Evolutionary conservation across 2,888 invertebrate species (phyloP).

Genomic region (Amphipoea oculea): DNA sequence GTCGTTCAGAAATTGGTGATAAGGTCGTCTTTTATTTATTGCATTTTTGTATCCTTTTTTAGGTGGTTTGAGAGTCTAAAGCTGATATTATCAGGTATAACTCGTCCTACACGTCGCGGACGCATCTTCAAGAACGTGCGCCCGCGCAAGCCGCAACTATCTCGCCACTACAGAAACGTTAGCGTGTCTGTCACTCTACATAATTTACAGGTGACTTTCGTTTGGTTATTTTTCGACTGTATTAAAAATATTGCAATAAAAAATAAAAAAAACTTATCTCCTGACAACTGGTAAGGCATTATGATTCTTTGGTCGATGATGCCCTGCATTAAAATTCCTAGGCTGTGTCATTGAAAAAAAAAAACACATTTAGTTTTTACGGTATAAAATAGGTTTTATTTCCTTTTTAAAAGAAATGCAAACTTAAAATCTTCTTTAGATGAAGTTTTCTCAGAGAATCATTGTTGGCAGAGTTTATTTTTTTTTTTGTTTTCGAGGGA

Average conservation of each 20-base stretch:
- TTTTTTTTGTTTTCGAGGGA: too few species aligned
- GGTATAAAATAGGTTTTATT: neutral
- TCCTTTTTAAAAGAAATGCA: neutral
- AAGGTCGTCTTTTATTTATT: neutral
- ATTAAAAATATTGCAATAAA: too few species aligned
- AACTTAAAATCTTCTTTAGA: neutral
- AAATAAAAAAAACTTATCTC: too few species aligned
- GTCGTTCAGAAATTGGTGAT: neutral
- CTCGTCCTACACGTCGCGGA: slow-evolving; percentile 98
- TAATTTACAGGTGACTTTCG: slow-evolving; percentile 91
- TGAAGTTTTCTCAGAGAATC: neutral
- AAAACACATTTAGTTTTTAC: too few species aligned
- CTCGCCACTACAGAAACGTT: slow-evolving; percentile 97
- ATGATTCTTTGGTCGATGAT: neutral
- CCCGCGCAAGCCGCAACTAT: slow-evolving; percentile 97
- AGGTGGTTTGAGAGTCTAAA: slow-evolving; percentile 99
- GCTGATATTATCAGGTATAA: slow-evolving; percentile 97
- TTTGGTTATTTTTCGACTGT: neutral
- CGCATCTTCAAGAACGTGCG: slow-evolving; percentile 95
- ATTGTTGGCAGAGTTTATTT: neutral
- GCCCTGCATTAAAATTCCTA: neutral
- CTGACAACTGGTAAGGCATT: neutral
- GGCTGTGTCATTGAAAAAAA: too few species aligned
- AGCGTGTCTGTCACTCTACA: slow-evolving; percentile 96
- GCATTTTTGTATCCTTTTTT: neutral